These are phyloP conservation scores for Leucoraja ocellata DNA, from an alignment of 2,797 vertebrate genomes.

Conservation along the genomic window DNA sequence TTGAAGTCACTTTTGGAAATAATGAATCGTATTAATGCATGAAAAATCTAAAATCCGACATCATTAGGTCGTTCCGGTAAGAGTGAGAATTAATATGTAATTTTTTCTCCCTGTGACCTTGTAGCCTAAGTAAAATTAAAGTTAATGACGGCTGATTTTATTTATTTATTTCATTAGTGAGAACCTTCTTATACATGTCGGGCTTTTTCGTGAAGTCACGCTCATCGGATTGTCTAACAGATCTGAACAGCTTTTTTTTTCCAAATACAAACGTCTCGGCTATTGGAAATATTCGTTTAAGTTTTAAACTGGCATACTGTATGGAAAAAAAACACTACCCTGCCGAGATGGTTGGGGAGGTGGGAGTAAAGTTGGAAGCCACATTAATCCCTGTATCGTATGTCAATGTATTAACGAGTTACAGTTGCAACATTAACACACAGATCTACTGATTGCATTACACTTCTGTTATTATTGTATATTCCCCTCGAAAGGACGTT, in stretches of 20 bases:
- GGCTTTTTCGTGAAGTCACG: constrained; percentile 38
- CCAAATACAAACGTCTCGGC: not conserved
- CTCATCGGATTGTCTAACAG: constrained; percentile 27
- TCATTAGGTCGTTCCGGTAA: constrained; percentile 65
- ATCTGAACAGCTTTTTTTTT: not conserved
- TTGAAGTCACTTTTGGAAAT: constrained; percentile 64
- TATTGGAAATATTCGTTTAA: not conserved
- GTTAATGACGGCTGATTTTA: constrained; percentile 76
- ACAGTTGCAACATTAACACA: not conserved
- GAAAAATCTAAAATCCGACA: constrained; percentile 64
- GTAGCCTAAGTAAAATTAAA: constrained; percentile 68
- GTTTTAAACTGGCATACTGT: not conserved
- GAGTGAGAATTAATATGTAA: constrained; percentile 65
- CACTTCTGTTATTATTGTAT: not conserved
- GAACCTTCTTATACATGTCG: constrained; percentile 51
- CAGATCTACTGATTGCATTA: not conserved
- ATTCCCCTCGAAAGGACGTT: not conserved
- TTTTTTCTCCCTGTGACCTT: constrained; percentile 62
- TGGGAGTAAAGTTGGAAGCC: not conserved
- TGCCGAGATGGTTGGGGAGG: not conserved
- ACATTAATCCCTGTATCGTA: not conserved
- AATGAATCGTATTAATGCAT: constrained; percentile 66
- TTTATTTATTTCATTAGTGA: constrained; percentile 73
- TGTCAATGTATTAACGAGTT: not conserved
- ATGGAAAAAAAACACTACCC: not conserved